A percentile compares a stretch with the other conserved stretches of the same genome.
Conservation (phyloP, 2,113 vertebrate genomes). For the Rhinolophus sinicus region DNA sequence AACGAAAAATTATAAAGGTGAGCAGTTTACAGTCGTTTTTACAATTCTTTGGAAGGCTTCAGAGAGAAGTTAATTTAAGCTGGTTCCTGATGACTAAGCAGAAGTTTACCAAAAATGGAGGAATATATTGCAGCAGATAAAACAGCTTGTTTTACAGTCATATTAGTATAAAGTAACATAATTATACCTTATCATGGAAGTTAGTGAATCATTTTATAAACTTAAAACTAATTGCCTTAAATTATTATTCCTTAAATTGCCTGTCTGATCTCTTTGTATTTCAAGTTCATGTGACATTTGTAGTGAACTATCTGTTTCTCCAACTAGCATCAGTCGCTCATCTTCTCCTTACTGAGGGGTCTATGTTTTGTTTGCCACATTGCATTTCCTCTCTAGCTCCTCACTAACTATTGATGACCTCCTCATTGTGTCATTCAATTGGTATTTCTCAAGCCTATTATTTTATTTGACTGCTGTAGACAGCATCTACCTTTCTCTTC, state of each 20-base stretch:
- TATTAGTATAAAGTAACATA: neutral
- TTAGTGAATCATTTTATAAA: slow-evolving; percentile 77
- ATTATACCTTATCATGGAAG: slow-evolving; percentile 65
- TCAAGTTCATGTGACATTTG: fast-evolving
- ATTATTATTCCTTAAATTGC: slow-evolving; percentile 68
- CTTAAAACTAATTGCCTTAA: slow-evolving; percentile 48
- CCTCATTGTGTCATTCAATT: neutral
- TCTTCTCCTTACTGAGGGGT: neutral
- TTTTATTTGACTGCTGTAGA: neutral
- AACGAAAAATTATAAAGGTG: neutral
- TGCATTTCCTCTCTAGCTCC: neutral
- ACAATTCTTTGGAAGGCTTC: neutral
- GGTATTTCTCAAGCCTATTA: neutral
- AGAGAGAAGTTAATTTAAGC: neutral
- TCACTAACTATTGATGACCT: fast-evolving
- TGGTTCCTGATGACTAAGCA: neutral
- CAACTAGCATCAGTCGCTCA: neutral
- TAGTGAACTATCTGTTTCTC: neutral
- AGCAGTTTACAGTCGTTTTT: neutral
- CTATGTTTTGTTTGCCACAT: neutral
- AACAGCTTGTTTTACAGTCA: neutral
- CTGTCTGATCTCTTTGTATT: slow-evolving; percentile 58
- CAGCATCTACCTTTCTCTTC: neutral
- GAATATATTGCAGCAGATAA: neutral
- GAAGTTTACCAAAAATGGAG: neutral